phyloP scores from a whole-genome alignment of 2,888 invertebrate species.

The Sisyra terminalis region DNA sequence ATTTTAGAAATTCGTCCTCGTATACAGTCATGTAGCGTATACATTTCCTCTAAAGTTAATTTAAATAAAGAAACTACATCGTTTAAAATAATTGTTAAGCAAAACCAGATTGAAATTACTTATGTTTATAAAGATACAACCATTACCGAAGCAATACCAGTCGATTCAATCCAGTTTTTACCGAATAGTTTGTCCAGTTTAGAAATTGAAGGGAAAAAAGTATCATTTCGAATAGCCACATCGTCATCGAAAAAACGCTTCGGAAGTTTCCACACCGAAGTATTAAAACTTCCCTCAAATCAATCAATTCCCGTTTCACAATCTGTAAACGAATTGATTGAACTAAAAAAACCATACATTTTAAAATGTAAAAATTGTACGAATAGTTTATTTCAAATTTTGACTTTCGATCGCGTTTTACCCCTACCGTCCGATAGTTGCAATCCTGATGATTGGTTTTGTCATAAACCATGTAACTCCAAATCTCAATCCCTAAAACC shows the following conservation, averaged over 20 bases:
- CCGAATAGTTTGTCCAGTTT: conserved; percentile 22
- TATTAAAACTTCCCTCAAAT: conserved; percentile 14
- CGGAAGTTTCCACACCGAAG: conserved; percentile 21
- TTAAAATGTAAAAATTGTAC: conserved; percentile 27
- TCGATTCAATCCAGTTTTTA: conserved; percentile 16
- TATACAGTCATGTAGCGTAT: conserved; percentile 41
- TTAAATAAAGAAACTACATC: conserved; percentile 27
- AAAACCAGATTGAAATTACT: conserved; percentile 13
- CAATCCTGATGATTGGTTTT: conserved; percentile 49
- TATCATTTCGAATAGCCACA: conserved; percentile 23
- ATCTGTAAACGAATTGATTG: conserved; percentile 22
- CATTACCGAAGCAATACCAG: conserved; percentile 12
- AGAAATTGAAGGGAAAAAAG: conserved; percentile 16
- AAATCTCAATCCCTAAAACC: conserved; percentile 25
- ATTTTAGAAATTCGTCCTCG: conserved; percentile 42
- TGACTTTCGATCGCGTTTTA: conserved; percentile 37
- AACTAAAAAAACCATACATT: conserved; percentile 29
- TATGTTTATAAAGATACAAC: conserved; percentile 14
- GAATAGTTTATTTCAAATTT: conserved; percentile 16
- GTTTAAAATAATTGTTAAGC: conserved; percentile 14
- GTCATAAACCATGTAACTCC: conserved; percentile 32
- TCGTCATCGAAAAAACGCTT: conserved; percentile 14
- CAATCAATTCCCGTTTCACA: conserved; percentile 7
- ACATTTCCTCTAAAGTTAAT: conserved; percentile 31
- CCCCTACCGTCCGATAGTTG: conserved; percentile 41